These are phyloP conservation scores for Porites cylindrica DNA, from an alignment of 92 coral and sea anemone genomes.

Conservation along the genomic window DNA sequence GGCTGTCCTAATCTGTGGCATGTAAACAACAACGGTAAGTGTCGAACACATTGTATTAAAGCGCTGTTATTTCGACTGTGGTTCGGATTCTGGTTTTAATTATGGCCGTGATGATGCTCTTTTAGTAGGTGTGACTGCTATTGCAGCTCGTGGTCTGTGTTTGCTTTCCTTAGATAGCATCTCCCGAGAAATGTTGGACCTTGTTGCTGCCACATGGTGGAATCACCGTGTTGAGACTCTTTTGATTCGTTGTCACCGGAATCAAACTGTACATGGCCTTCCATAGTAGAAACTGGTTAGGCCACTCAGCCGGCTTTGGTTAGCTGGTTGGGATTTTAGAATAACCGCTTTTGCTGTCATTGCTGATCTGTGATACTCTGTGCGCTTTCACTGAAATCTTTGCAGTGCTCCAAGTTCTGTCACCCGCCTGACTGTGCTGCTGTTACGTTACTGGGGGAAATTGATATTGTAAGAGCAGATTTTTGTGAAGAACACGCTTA, in stretches of 20 bases:
- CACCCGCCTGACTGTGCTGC: not conserved
- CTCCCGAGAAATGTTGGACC: not conserved
- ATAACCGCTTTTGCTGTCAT: not conserved
- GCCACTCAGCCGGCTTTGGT: not conserved
- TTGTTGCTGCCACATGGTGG: not conserved
- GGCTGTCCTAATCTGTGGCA: slow-evolving; percentile 4
- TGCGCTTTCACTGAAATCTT: not conserved
- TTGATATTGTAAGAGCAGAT: slow-evolving; percentile 40
- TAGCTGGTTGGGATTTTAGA: not conserved
- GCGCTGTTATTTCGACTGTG: not conserved
- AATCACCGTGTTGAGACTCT: not conserved
- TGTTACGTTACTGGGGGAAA: slow-evolving; percentile 3
- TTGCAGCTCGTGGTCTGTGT: not conserved
- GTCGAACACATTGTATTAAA: not conserved
- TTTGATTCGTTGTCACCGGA: not conserved
- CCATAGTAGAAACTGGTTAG: not conserved
- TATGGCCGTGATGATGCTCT: not conserved
- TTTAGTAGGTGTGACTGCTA: not conserved
- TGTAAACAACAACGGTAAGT: not conserved
- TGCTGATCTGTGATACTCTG: not conserved
- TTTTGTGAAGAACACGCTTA: slow-evolving; percentile 27
- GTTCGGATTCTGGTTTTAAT: not conserved
- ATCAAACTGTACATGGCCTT: not conserved
- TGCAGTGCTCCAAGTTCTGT: not conserved
- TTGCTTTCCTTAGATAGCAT: not conserved